Conservation (phyloP, 2,113 vertebrate species). For the Phaethornis superciliosus region DNA sequence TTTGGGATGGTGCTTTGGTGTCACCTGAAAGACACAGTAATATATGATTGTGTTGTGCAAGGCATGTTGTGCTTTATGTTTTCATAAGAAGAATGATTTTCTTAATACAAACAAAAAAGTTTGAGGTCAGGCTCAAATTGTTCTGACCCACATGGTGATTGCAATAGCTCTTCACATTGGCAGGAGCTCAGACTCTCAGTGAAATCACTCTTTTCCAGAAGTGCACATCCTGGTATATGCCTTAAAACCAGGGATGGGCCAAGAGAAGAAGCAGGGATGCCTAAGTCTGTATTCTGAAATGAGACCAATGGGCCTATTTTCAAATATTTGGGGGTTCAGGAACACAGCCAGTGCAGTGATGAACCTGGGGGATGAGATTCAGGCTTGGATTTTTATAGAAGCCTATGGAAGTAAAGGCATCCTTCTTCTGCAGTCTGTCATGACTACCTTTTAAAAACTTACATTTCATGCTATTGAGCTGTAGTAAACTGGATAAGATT, state of each 20-base stretch:
- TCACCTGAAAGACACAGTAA: background rate
- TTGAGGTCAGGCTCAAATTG: background rate
- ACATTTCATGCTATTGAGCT: background rate
- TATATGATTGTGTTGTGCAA: background rate
- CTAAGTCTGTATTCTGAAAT: background rate
- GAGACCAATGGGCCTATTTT: background rate
- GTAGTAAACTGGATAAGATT: background rate
- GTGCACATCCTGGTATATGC: background rate
- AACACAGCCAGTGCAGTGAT: fast-evolving
- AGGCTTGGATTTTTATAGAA: background rate
- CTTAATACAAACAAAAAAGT: background rate
- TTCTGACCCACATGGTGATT: background rate
- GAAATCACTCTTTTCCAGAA: background rate
- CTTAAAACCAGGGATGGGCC: background rate
- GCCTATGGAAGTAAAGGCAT: background rate
- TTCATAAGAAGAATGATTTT: background rate
- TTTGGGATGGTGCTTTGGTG: background rate
- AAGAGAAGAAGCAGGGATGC: background rate
- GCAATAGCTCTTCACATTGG: background rate
- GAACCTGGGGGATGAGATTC: background rate
- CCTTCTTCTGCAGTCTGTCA: background rate
- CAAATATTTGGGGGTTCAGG: background rate
- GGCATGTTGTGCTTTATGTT: background rate
- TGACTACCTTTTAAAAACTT: background rate
- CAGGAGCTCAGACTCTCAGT: background rate